Conservation (phyloP, 2,113 vertebrate genomes). For the Brachirus orientalis region DNA sequence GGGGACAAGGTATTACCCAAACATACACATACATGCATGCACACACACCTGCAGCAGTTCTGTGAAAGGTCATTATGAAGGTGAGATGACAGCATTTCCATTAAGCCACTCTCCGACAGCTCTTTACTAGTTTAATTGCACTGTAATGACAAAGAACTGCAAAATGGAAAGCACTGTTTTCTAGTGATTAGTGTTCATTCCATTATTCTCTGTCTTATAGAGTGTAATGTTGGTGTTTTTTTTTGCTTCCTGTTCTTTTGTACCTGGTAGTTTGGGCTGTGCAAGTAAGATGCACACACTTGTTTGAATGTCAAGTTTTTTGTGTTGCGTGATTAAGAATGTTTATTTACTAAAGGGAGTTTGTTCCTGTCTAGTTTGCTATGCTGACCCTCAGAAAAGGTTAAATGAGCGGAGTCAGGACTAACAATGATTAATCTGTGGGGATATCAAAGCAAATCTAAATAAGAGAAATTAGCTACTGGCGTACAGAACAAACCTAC, state of each 20-base stretch:
- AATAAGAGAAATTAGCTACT: neutral
- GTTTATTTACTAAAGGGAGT: neutral
- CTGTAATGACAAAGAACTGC: constrained; percentile 55
- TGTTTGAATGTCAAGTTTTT: constrained; percentile 23
- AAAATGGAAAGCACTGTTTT: too few relatives aligned
- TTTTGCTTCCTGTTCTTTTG: too few relatives aligned
- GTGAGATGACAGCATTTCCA: constrained; percentile 57
- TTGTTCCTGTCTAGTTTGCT: constrained; percentile 1
- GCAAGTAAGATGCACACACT: neutral
- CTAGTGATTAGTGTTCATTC: too few relatives aligned
- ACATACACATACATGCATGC: too few relatives aligned
- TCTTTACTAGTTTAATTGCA: constrained; percentile 57
- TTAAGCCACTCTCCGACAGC: constrained; percentile 42
- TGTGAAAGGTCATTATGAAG: constrained; percentile 40
- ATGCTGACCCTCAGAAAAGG: constrained; percentile 7
- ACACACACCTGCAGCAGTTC: too few relatives aligned
- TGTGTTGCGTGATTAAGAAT: constrained; percentile 9
- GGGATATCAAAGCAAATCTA: constrained; percentile 21
- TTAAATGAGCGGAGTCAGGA: neutral
- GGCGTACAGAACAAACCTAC: neutral
- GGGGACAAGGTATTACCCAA: neutral
- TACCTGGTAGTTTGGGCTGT: neutral
- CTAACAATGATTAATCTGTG: constrained; percentile 40
- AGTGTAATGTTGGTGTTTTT: too few relatives aligned
- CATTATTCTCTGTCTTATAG: too few relatives aligned